These are phyloP conservation scores for Drosophila hawaiiensis DNA, from an alignment of 2,888 invertebrate species.

Conservation along the genomic window DNA sequence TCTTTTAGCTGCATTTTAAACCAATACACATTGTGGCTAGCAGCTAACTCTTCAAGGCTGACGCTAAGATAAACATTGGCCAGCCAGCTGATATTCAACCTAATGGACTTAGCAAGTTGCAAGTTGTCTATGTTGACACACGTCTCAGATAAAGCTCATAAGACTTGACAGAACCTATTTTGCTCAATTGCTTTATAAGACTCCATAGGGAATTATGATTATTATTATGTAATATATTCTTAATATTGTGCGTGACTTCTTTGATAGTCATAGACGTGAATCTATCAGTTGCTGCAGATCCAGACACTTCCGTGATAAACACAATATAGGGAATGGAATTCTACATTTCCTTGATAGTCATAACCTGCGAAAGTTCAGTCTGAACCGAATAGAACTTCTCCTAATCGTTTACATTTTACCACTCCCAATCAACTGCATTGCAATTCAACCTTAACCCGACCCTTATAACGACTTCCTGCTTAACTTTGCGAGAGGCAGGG, in stretches of 20 bases:
- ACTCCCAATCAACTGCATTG: slow-evolving; percentile 32
- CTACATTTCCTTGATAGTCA: slow-evolving; percentile 10
- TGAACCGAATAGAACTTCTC: neutral
- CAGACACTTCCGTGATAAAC: neutral
- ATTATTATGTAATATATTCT: neutral
- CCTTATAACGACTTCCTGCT: slow-evolving; percentile 79
- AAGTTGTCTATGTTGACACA: neutral
- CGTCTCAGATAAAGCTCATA: neutral
- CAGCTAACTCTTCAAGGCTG: slow-evolving; percentile 13
- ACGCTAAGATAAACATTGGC: neutral
- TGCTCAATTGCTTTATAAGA: neutral
- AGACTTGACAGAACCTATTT: neutral
- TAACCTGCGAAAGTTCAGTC: neutral
- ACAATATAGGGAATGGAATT: neutral
- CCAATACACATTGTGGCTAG: slow-evolving; percentile 32
- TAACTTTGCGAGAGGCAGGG: slow-evolving; percentile 52
- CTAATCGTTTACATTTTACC: slow-evolving; percentile 24
- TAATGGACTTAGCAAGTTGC: neutral
- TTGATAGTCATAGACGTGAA: neutral
- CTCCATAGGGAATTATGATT: neutral
- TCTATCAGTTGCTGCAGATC: neutral
- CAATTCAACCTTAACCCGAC: slow-evolving; percentile 54
- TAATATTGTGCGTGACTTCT: neutral
- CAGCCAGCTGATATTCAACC: slow-evolving; percentile 1
- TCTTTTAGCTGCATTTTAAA: slow-evolving; percentile 41